phyloP scores from a whole-genome alignment of 2,797 vertebrate species.

The Vultur gryphus region DNA sequence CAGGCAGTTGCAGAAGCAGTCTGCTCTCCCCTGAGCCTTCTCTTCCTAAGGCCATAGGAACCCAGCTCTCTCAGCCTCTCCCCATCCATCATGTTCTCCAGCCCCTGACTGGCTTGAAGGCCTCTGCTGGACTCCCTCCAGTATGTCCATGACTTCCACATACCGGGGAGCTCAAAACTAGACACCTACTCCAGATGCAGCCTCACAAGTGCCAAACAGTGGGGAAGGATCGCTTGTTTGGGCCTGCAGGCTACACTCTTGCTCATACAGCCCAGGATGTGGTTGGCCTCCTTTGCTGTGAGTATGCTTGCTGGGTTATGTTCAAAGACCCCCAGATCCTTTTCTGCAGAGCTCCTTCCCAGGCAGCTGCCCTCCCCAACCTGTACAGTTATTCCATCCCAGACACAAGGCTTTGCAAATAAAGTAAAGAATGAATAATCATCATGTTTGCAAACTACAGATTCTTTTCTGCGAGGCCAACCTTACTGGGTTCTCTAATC shows the following conservation, averaged over 20 bases:
- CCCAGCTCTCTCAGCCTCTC: not conserved
- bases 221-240: too few species aligned
- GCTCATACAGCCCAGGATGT: not conserved
- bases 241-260: not conserved
- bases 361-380: not conserved
- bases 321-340: not conserved
- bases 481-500: not conserved
- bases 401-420: not conserved
- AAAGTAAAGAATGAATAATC: not conserved
- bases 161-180: not conserved
- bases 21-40: not conserved
- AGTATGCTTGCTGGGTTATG: not conserved
- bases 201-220: not conserved
- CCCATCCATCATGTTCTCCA: not conserved
- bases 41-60: not conserved
- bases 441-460: not conserved
- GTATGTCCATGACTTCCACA: not conserved
- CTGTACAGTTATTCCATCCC: not conserved
- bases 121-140: too few species aligned
- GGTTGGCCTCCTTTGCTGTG: not conserved
- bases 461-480: not conserved
- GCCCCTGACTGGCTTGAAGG: not conserved
- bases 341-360: not conserved
- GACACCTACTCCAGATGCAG: not conserved
- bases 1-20: not conserved